These are phyloP conservation scores for Ceratosolen solmsi DNA, from an alignment of 1,140 invertebrate genomes.

Conservation along the genomic window DNA sequence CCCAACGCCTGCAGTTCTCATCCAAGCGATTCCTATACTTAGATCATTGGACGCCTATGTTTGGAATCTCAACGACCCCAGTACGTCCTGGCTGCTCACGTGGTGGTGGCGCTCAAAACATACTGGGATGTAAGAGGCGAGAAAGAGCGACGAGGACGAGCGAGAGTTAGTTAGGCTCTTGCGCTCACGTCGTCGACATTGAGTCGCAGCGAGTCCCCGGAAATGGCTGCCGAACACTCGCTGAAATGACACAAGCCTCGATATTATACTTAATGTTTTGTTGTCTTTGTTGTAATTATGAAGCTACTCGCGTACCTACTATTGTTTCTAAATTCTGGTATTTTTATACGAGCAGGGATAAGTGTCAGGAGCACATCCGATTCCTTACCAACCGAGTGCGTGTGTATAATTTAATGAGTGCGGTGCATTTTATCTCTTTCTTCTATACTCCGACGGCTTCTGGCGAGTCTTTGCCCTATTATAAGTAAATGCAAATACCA, in stretches of 20 bases:
- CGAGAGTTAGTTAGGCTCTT: too few species aligned
- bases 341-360: slow-evolving; percentile 59
- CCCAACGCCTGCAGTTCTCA: too few species aligned
- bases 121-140: too few species aligned
- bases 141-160: too few species aligned
- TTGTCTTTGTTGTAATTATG: slow-evolving; percentile 58
- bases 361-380: slow-evolving; percentile 51
- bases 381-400: slow-evolving; percentile 51
- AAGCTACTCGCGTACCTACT: slow-evolving; percentile 65
- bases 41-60: too few species aligned
- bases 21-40: too few species aligned
- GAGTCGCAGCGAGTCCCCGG: too few species aligned
- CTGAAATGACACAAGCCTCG: slow-evolving; percentile 57
- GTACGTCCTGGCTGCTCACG: background rate
- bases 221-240: slow-evolving; percentile 61
- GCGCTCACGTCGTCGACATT: too few species aligned
- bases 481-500: slow-evolving; percentile 5
- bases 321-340: slow-evolving; percentile 61
- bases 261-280: slow-evolving; percentile 60
- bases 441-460: slow-evolving; percentile 17
- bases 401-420: background rate
- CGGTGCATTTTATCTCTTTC: background rate
- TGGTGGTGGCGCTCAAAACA: background rate
- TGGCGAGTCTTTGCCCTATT: background rate
- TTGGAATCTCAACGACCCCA: too few species aligned